Base-by-base conservation (phyloP, 2,888 invertebrate species). In the Pterobdella sp. region DNA sequence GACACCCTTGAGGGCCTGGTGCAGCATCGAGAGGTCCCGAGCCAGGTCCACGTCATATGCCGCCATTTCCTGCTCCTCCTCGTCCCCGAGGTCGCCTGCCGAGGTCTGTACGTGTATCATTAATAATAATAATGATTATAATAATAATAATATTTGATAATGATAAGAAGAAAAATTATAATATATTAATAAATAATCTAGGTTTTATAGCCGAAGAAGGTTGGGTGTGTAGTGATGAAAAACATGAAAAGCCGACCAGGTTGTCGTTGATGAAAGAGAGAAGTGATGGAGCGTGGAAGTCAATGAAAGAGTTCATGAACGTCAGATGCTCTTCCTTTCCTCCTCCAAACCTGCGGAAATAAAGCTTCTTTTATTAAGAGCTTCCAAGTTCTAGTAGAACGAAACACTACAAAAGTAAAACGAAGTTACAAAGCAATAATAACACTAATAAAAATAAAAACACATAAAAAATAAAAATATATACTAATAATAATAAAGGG, bases 291-390 rank as follows among this genome's bases (percentile, higher is more conserved):
- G 79, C 79, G 74, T 84, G 82, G 22, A 79, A 76, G 64, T 84
- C 83, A 22, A 84, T 80, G 78, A 84, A 83, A 42, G 80, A 78
- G 74, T 84, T 84, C 82, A 84, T 90, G 83, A 94, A 95, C 84
- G 93, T 93, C 94, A 95, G 95, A 83, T 93, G 95, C 80, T 91
- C 91, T 84, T 95, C 94, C 82, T 95, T 95, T 77, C 93, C 93
- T 29, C 66, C 69, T 82, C 94, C 94, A 77, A 82, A 83, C 76
- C 82, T 82, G 63, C 1, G 37, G 70, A n/a, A n/a, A n/a, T n/a
- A n/a, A n/a, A n/a, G n/a, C n/a, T n/a, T n/a, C n/a, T n/a, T n/a
- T n/a, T n/a, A n/a, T n/a, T n/a, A n/a, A n/a, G n/a, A n/a, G n/a
- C n/a, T n/a, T n/a, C n/a, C n/a, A n/a, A n/a, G n/a, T n/a, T n/a